Conservation (phyloP, 35 echinoderm and acorn worm species). For the Apostichopus japonicus region DNA sequence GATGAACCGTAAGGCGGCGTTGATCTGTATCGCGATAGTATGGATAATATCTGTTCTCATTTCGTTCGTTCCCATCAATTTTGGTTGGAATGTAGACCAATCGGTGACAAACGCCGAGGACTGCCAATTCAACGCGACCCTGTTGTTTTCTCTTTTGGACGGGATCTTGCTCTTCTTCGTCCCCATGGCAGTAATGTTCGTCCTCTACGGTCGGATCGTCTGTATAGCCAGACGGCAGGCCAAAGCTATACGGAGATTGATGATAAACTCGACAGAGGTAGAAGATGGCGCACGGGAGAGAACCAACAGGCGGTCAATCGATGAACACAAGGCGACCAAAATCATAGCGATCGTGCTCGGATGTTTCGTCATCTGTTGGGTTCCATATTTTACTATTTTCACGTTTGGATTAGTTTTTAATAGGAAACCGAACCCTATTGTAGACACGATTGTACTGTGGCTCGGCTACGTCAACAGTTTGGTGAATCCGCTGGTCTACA, state of each 20-base stretch:
- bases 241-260: constrained; percentile 69
- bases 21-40: constrained; percentile 56
- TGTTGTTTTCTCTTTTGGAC: constrained; percentile 76
- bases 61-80: constrained; percentile 84
- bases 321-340: constrained; percentile 86
- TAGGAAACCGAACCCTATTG: constrained; percentile 11
- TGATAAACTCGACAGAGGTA: constrained; percentile 51
- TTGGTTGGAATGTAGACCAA: constrained; percentile 84
- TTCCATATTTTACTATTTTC: constrained; percentile 92
- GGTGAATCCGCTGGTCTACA: constrained; percentile 88
- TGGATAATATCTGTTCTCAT: constrained; percentile 86
- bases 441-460: constrained; percentile 74
- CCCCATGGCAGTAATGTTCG: constrained; percentile 75
- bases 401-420: constrained; percentile 60
- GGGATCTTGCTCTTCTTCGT: constrained; percentile 90
- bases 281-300: constrained; percentile 38
- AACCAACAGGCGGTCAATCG: constrained; percentile 59
- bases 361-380: constrained; percentile 92
- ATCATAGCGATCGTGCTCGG: constrained; percentile 91
- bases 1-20: constrained; percentile 75
- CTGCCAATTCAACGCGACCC: constrained; percentile 61
- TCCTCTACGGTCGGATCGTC: constrained; percentile 77
- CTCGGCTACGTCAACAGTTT: constrained; percentile 88
- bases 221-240: constrained; percentile 82
- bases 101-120: constrained; percentile 51